Conservation (phyloP, 2,113 vertebrate genomes). For the Cryptomyrus ogoouensis region DNA sequence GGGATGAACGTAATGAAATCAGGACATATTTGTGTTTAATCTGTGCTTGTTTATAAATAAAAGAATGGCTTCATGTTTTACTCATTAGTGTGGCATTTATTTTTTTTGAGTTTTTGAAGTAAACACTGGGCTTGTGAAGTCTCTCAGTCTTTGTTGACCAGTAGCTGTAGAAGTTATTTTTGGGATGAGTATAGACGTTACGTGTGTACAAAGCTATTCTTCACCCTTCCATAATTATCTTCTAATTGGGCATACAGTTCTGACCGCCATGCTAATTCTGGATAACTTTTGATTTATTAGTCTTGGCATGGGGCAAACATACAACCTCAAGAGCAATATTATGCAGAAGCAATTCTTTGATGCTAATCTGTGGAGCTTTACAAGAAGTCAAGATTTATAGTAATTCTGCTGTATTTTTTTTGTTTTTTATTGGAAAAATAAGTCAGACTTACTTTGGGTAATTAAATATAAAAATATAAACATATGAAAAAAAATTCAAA, state of each 20-base stretch:
- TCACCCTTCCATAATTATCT: background rate
- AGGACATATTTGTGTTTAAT: background rate
- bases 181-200: background rate
- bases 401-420: background rate
- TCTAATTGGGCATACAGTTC: background rate
- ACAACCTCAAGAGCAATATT: background rate
- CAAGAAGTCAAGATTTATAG: background rate
- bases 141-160: background rate
- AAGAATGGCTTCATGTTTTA: background rate
- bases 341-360: background rate
- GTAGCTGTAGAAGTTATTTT: background rate
- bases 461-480: background rate
- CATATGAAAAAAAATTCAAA: background rate
- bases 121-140: background rate
- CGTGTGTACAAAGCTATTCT: background rate
- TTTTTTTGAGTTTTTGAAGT: background rate
- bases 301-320: background rate
- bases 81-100: background rate
- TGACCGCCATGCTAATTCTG: background rate
- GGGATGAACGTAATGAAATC: background rate
- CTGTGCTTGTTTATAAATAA: background rate
- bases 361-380: background rate
- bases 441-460: background rate
- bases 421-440: background rate
- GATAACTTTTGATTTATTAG: background rate